A percentile compares a stretch with the other conserved stretches of the same genome.
phyloP scores from a whole-genome alignment of 2,113 vertebrate genomes.

The Petromus typicus region DNA sequence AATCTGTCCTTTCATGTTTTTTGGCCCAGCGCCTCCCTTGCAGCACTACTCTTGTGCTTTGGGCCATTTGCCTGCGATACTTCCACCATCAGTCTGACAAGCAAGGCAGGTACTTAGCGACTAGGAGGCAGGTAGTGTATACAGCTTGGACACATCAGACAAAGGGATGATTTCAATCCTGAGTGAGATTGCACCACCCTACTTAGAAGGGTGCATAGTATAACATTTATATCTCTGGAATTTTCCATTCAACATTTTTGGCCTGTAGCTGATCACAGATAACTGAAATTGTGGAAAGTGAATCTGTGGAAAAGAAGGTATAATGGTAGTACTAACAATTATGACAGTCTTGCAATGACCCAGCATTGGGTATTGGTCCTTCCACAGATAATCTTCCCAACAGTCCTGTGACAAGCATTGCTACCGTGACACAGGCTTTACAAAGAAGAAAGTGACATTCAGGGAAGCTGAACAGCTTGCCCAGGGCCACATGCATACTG shows the following conservation, averaged over 20 bases:
- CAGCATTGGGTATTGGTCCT: background rate
- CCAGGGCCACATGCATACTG: background rate
- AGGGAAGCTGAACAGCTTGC: too few relatives aligned
- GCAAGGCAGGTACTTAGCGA: background rate
- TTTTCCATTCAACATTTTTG: background rate
- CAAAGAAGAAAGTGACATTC: background rate
- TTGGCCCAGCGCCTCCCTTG: background rate
- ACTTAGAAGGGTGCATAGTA: background rate
- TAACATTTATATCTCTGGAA: background rate
- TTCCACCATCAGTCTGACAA: background rate
- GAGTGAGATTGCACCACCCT: background rate
- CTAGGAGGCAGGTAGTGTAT: background rate
- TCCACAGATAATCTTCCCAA: background rate
- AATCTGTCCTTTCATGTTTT: background rate
- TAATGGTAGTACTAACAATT: too few relatives aligned
- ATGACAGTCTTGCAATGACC: accelerated
- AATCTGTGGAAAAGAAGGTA: background rate
- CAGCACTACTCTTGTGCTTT: background rate
- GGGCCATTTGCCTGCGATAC: too few relatives aligned
- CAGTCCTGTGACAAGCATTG: background rate
- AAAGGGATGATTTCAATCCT: background rate
- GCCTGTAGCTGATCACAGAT: background rate
- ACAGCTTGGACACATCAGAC: background rate
- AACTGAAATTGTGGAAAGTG: background rate
- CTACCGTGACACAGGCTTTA: background rate